Base-by-base conservation (phyloP, 2,113 vertebrate genomes). In the Nanorana parkeri region DNA sequence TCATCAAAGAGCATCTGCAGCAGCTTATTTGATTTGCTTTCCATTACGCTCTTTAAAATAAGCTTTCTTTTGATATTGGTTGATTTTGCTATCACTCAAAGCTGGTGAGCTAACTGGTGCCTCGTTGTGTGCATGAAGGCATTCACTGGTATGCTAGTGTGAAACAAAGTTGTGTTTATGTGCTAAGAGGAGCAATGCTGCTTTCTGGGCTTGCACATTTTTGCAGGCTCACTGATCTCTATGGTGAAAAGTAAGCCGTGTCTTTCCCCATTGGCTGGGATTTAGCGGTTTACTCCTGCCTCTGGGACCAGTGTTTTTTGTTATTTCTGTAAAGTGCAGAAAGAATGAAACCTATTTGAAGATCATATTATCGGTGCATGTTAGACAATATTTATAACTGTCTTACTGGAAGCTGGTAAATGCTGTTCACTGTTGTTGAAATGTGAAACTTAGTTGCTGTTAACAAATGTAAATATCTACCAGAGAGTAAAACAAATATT, bases 361-460 rank as follows among this genome's bases (percentile, higher is more conserved):
- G 89, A 90, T 91, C 89, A 87, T 88, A 86, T 90, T 94, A 89
- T 87, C 90, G 90, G 91, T 95, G 95, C 95, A 96, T 94, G 96
- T 92, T 89, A 91, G 88, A 93, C 93, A 93, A 47, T 95, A 89
- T 91, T 93, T 91, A 87, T 69, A 86, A 90, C 86, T 92, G 94
- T 96, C 93, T 92, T 92, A 93, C 86, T 93, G 90, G 92, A 87
- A 87, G 91, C 90, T 94, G 90, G 89, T 92, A 91, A 90, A 92
- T 93, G 89, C 93, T 90, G 87, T 92, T 93, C 92, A 93, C 90
- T 92, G 87, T 93, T 90, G 88, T 93, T 93, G 89, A 94, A 90
- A 95, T 94, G 95, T 96, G 94, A 96, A 94, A 93, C 93, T 91
- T 95, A 96, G 94, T 96, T 89, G 95, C 86, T 95, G 89, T 96